A percentile compares a stretch with the other conserved stretches of the same genome.
These are phyloP conservation scores for Heliothis virescens DNA, from an alignment of 1,140 invertebrate genomes.

Conservation along the genomic window DNA sequence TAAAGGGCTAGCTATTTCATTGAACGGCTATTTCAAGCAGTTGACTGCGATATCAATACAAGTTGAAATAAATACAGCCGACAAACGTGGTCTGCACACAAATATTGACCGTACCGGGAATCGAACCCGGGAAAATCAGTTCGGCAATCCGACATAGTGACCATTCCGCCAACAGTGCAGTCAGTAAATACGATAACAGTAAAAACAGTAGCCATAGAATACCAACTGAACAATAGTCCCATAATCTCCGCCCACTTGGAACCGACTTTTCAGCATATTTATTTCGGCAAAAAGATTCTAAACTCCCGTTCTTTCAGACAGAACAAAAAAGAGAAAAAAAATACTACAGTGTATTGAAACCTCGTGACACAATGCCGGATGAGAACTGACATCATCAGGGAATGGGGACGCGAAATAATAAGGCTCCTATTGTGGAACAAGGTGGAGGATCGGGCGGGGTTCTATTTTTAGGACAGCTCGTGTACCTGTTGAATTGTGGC, in stretches of 20 bases:
- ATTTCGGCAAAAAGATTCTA: constrained; percentile 21
- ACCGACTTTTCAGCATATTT: constrained; percentile 9
- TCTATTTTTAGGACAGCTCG: background rate
- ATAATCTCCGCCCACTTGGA: background rate
- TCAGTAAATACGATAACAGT: no score
- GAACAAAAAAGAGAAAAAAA: constrained; percentile 23
- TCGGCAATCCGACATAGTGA: no score
- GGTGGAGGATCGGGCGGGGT: constrained; percentile 42
- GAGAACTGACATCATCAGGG: constrained; percentile 84
- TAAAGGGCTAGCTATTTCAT: no score
- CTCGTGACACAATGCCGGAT: constrained; percentile 82
- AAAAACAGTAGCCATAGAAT: no score
- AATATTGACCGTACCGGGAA: no score
- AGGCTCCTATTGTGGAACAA: constrained; percentile 66
- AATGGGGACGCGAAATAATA: constrained; percentile 85
- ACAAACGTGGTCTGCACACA: no score
- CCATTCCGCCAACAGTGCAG: no score
- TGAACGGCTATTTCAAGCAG: no score
- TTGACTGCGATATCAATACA: no score
- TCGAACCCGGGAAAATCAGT: no score
- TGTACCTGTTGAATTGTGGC: constrained; percentile 5
- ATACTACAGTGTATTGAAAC: constrained; percentile 76
- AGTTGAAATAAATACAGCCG: no score
- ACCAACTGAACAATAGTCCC: background rate
- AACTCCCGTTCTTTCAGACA: constrained; percentile 23